Evolutionary conservation across 2,888 invertebrate genomes (phyloP).

Genomic region (Campoletis raptor): DNA sequence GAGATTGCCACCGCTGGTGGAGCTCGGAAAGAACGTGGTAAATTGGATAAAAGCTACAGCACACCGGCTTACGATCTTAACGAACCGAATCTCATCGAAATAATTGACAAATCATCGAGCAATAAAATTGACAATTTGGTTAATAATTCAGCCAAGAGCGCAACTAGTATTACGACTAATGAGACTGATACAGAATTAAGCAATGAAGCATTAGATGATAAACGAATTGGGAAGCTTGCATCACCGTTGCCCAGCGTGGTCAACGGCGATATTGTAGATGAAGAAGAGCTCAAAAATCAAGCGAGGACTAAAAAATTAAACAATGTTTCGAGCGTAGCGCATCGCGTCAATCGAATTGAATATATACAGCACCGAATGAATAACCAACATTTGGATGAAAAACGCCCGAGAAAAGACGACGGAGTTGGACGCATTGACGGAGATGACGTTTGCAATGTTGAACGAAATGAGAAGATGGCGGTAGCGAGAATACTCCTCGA

Average conservation of each 20-base stretch:
- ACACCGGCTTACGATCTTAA: conserved; percentile 92
- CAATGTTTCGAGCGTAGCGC: conserved; percentile 70
- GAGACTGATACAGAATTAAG: conserved; percentile 76
- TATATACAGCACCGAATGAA: conserved; percentile 43
- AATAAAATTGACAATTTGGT: conserved; percentile 56
- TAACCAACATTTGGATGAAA: conserved; percentile 57
- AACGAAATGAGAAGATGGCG: not conserved
- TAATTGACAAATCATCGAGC: conserved; percentile 69
- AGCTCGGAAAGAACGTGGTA: conserved; percentile 85
- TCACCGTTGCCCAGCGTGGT: not conserved
- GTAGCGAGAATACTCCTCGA: not conserved
- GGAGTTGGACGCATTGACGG: not conserved
- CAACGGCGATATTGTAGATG: conserved; percentile 13
- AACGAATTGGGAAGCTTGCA: conserved; percentile 42
- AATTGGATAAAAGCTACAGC: conserved; percentile 92
- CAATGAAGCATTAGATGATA: conserved; percentile 68
- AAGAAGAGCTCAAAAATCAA: conserved; percentile 55
- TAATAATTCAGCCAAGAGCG: conserved; percentile 69
- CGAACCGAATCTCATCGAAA: conserved; percentile 78
- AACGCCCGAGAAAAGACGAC: conserved; percentile 56
- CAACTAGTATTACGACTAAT: conserved; percentile 71
- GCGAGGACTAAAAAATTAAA: conserved; percentile 61
- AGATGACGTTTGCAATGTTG: not conserved
- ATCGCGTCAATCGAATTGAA: conserved; percentile 74
- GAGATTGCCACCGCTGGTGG: not conserved